A percentile compares a stretch with the other conserved stretches of the same genome.
Conservation (phyloP, 2,113 vertebrate genomes). For the Perognathus longimembris region DNA sequence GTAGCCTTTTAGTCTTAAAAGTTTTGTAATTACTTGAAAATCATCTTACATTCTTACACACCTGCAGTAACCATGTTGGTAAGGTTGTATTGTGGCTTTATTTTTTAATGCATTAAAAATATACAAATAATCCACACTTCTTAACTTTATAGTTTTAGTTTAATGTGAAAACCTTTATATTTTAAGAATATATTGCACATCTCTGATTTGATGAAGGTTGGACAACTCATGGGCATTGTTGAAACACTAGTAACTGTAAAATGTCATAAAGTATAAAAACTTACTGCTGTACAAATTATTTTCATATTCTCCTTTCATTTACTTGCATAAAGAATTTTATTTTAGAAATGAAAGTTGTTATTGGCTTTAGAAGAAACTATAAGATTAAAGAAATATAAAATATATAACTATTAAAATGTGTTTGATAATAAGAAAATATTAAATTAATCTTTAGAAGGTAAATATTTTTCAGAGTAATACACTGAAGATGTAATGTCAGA, state of each 20-base stretch:
- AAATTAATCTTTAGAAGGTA: constrained; percentile 9
- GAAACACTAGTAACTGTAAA: constrained; percentile 36
- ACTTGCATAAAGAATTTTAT: background rate
- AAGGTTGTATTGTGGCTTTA: background rate
- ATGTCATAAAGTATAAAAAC: background rate
- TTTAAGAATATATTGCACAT: constrained; percentile 31
- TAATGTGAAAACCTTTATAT: background rate
- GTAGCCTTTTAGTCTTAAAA: constrained; percentile 30
- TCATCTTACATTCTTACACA: background rate
- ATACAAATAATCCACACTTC: background rate
- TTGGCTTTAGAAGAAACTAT: constrained; percentile 9
- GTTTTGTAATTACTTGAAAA: constrained; percentile 52
- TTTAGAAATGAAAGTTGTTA: constrained; percentile 38
- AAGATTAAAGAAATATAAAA: constrained; percentile 33
- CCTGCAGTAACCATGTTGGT: background rate
- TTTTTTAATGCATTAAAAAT: constrained; percentile 36
- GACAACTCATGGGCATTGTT: background rate
- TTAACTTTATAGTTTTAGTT: constrained; percentile 42
- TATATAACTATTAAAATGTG: constrained; percentile 11
- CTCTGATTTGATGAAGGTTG: background rate
- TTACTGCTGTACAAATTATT: constrained; percentile 37
- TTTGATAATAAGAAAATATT: constrained; percentile 40
- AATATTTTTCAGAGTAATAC: background rate
- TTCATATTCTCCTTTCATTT: constrained; percentile 11
- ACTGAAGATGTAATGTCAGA: background rate